These are phyloP conservation scores for Parapristionchus giblindavisi DNA, from an alignment of 2,888 invertebrate genomes.

Conservation along the genomic window DNA sequence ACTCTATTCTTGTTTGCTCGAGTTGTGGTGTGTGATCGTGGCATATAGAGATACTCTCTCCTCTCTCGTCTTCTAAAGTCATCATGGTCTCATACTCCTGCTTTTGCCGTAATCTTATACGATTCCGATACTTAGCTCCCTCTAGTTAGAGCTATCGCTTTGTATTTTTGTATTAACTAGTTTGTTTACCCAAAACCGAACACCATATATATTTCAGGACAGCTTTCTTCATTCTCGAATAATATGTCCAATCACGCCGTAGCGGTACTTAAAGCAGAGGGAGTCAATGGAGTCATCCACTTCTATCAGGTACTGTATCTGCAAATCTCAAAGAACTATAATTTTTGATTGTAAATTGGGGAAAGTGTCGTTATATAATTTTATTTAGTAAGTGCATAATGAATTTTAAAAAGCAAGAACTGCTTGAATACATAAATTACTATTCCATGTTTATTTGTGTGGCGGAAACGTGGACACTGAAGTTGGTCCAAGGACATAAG, in stretches of 20 bases:
- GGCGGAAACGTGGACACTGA: no score
- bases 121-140: neutral
- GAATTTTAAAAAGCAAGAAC: no score
- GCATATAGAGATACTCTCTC: no score
- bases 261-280: conserved; percentile 59
- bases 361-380: no score
- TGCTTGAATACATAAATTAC: no score
- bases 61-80: no score
- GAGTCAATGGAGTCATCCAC: conserved; percentile 59
- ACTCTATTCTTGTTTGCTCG: conserved; percentile 20
- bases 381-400: no score
- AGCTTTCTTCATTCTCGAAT: neutral
- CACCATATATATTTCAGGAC: neutral
- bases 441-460: no score
- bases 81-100: conserved; percentile 5
- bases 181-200: neutral
- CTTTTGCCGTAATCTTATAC: neutral
- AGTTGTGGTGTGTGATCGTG: neutral
- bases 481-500: no score
- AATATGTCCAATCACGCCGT: conserved; percentile 61
- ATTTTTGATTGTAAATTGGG: no score
- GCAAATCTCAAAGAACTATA: neutral
- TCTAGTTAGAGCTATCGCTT: neutral
- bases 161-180: neutral
- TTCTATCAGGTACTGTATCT: conserved; percentile 55